phyloP scores from a whole-genome alignment of 2,797 vertebrate genomes.

The Micropoecilia bifurca region DNA sequence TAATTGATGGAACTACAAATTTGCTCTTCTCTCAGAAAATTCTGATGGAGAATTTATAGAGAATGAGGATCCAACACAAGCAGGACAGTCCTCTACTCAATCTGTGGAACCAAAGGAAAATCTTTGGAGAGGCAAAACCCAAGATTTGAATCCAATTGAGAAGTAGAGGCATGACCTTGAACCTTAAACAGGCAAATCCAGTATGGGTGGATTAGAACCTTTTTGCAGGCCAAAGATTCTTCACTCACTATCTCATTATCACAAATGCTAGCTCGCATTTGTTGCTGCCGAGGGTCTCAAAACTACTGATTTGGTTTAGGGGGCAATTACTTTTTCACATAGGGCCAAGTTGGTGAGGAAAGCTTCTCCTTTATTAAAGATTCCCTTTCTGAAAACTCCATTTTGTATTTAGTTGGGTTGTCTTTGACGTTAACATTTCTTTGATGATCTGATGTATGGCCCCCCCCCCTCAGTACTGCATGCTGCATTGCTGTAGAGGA shows the following conservation, averaged over 20 bases:
- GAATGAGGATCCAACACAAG: background rate
- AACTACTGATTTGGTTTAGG: background rate
- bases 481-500: slow-evolving; percentile 9
- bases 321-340: background rate
- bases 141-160: background rate
- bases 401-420: background rate
- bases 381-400: background rate
- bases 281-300: background rate
- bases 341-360: background rate
- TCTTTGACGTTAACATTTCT: background rate
- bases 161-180: background rate
- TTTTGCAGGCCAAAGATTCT: background rate
- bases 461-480: background rate
- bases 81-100: background rate
- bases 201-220: background rate
- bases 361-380: background rate
- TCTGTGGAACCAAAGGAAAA: background rate
- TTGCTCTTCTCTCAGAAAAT: background rate
- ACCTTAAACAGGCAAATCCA: background rate
- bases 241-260: background rate
- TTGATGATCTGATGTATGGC: background rate
- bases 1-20: background rate
- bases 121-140: background rate
- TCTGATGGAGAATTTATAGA: background rate
- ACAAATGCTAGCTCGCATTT: background rate